These are phyloP conservation scores for Choloepus didactylus DNA, from an alignment of 2,797 vertebrate genomes.

Conservation along the genomic window DNA sequence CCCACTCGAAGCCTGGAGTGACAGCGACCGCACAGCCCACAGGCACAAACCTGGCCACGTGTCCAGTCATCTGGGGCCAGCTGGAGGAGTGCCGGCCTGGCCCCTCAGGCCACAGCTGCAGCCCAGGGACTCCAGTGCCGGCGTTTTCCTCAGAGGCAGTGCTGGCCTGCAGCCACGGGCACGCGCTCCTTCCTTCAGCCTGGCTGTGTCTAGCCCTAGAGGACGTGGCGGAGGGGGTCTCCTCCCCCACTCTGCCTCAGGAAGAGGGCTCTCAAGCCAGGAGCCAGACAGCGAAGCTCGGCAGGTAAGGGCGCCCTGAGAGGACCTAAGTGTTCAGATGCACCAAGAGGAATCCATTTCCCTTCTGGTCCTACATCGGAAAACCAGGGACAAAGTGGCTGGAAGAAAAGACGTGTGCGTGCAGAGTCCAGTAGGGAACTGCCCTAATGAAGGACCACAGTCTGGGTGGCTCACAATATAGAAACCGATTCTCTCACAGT, in stretches of 20 bases:
- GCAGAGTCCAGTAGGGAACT: not conserved
- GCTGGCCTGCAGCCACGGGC: fast-evolving
- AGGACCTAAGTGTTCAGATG: not conserved
- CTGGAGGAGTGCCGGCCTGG: not conserved
- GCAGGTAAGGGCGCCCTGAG: not conserved
- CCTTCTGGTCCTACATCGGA: not conserved
- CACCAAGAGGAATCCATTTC: not conserved
- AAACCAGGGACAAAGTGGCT: not conserved
- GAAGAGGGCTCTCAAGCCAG: not conserved
- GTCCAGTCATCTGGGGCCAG: not conserved
- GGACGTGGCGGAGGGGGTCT: too few relatives aligned
- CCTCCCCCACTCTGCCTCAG: not conserved
- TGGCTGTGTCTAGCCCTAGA: not conserved
- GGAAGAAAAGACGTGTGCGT: not conserved
- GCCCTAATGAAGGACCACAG: not conserved
- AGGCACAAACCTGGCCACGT: not conserved
- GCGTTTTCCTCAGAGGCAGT: fast-evolving
- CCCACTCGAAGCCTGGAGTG: not conserved
- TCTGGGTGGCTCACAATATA: not conserved
- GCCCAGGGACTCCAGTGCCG: not conserved
- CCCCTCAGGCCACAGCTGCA: too few relatives aligned
- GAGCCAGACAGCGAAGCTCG: not conserved
- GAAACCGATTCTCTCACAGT: not conserved
- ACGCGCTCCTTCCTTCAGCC: not conserved
- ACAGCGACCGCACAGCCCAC: fast-evolving